Percentiles rank a stretch among this genome's conserved stretches.
These are phyloP conservation scores for Hyaena hyaena DNA, from an alignment of 2,113 vertebrate species.

Conservation along the genomic window DNA sequence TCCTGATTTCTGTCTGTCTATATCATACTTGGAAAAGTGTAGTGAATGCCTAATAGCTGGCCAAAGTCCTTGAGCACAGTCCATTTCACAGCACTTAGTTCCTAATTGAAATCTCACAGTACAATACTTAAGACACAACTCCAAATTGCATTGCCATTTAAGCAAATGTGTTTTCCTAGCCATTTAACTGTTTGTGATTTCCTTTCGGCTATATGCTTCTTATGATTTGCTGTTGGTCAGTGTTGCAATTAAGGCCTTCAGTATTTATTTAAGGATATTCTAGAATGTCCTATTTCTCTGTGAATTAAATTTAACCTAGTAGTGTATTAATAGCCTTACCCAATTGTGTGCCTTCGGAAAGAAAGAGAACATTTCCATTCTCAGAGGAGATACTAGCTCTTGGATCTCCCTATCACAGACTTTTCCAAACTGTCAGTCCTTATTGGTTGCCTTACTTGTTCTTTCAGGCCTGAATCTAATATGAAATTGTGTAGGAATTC, in stretches of 20 bases:
- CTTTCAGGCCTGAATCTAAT: background rate
- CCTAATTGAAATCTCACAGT: slow-evolving; percentile 73
- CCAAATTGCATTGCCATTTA: slow-evolving; percentile 16
- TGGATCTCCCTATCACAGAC: background rate
- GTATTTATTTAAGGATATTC: slow-evolving; percentile 45
- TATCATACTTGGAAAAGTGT: background rate
- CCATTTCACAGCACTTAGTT: slow-evolving; percentile 61
- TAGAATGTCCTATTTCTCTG: slow-evolving; percentile 1
- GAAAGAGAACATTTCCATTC: background rate
- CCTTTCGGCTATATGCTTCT: background rate
- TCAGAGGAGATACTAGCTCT: background rate
- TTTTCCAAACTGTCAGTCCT: background rate
- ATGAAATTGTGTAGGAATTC: background rate
- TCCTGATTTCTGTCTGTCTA: background rate
- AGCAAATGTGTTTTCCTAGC: slow-evolving; percentile 59
- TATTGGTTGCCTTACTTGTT: background rate
- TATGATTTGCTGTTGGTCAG: slow-evolving; percentile 48
- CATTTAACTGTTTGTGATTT: slow-evolving; percentile 28
- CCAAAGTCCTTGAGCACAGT: slow-evolving; percentile 35
- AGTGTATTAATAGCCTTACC: background rate
- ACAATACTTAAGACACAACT: slow-evolving; percentile 67
- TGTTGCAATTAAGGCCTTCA: background rate
- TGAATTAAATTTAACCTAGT: background rate
- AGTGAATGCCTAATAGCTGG: background rate
- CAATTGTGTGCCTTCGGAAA: background rate